Evolutionary conservation across 1,140 invertebrate species (phyloP), one percentile per base, ranked within the genome.

Genomic region (Nilaparvata lugens): DNA sequence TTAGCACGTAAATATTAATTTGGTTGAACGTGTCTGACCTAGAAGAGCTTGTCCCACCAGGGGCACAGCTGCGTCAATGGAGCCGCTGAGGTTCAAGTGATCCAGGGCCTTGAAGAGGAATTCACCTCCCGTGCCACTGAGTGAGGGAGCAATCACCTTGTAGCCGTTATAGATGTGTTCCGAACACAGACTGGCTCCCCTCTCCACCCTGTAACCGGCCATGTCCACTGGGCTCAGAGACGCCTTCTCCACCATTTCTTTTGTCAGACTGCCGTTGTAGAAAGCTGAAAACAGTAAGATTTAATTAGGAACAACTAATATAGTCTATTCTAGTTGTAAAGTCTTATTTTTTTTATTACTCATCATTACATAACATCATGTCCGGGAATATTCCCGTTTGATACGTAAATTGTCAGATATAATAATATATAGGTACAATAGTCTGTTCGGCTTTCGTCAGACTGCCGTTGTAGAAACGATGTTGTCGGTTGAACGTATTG

Each of bases 261-360:
- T 40, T 1, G 72, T 66, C 9, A 78, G 60, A 16, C 70, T 69
- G 63, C 78, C 76, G 61, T 76, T 75, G 57, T 82, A 84, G 31
- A 81, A 75, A 21, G 70, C 76, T 73, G 52, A 58, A 74, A 73
- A 48, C n/a, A n/a, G n/a, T n/a, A n/a, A n/a, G n/a, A n/a, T n/a
- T n/a, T n/a, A n/a, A n/a, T n/a, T n/a, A n/a, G n/a, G n/a, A n/a
- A n/a, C n/a, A n/a, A n/a, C n/a, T n/a, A n/a, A n/a, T n/a, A n/a
- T n/a, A n/a, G n/a, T n/a, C n/a, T n/a, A n/a, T n/a, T n/a, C n/a
- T n/a, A n/a, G n/a, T n/a, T n/a, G n/a, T n/a, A n/a, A n/a, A n/a
- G n/a, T n/a, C n/a, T n/a, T n/a, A n/a, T n/a, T n/a, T n/a, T n/a
- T n/a, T n/a, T n/a, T n/a, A n/a, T n/a, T n/a, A n/a, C n/a, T n/a